Conservation (phyloP, 2,888 invertebrate species). For the Tortricodes alternella region DNA sequence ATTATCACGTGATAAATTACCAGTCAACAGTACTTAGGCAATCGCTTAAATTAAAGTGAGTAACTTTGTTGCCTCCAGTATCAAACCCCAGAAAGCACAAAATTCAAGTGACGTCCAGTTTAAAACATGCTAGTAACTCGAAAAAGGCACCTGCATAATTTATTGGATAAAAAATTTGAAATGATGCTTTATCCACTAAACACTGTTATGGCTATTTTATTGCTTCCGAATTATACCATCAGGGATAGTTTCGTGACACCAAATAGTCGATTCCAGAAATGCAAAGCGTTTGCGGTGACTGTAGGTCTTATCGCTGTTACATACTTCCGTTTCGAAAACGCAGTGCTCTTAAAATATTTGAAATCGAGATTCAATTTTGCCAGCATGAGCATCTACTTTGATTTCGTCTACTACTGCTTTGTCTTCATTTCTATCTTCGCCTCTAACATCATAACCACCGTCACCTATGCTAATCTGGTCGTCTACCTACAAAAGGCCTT, state of each 20-base stretch:
- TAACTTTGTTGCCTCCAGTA: neutral
- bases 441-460: neutral
- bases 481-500: slow-evolving; percentile 2
- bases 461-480: neutral
- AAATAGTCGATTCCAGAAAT: neutral
- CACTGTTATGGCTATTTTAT: neutral
- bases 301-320: neutral
- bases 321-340: neutral
- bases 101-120: neutral
- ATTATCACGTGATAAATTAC: neutral
- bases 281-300: neutral
- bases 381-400: neutral
- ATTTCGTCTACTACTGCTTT: neutral
- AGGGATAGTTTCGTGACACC: neutral
- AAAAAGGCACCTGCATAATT: neutral
- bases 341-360: neutral
- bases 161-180: neutral
- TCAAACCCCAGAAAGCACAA: neutral
- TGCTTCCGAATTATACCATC: neutral
- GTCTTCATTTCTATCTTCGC: neutral
- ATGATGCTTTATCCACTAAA: neutral
- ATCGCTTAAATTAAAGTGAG: no score
- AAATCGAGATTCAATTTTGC: neutral
- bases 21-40: neutral
- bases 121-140: neutral